Conservation (phyloP, 2,113 vertebrate genomes). For the Neotoma lepida region DNA sequence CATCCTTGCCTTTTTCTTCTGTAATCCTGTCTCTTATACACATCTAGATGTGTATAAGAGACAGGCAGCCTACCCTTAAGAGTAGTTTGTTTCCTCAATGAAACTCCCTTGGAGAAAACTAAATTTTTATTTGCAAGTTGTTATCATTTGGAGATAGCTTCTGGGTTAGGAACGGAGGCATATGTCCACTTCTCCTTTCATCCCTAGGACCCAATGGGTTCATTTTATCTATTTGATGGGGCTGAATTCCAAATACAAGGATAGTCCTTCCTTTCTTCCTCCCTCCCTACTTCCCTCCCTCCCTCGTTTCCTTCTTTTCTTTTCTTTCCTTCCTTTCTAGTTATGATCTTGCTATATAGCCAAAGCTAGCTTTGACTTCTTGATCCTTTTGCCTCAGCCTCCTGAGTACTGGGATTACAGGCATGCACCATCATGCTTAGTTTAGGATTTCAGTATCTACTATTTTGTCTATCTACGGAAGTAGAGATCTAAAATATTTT, state of each 20-base stretch:
- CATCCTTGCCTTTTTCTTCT: not conserved
- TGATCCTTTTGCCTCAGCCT: not conserved
- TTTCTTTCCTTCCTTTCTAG: not conserved
- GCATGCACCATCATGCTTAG: no score
- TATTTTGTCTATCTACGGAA: conserved; percentile 46
- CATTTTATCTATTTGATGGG: not conserved
- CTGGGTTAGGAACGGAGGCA: not conserved
- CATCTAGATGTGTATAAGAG: no score
- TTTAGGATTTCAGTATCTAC: not conserved
- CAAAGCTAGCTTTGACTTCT: not conserved
- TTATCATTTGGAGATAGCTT: not conserved
- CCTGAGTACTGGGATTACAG: not conserved
- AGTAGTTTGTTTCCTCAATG: not conserved
- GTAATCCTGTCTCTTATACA: no score
- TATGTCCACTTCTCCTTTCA: not conserved
- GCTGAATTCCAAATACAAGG: not conserved
- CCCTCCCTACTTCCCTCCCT: not conserved
- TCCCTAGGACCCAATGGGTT: not conserved
- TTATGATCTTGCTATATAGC: not conserved
- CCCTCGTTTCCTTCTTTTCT: not conserved
- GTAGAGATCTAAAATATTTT: conserved; percentile 8
- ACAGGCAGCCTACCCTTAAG: not conserved
- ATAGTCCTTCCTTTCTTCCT: not conserved
- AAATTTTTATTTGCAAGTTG: not conserved
- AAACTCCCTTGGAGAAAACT: not conserved